Base-by-base conservation (phyloP, 2,113 vertebrate species). In the Piprites chloris region DNA sequence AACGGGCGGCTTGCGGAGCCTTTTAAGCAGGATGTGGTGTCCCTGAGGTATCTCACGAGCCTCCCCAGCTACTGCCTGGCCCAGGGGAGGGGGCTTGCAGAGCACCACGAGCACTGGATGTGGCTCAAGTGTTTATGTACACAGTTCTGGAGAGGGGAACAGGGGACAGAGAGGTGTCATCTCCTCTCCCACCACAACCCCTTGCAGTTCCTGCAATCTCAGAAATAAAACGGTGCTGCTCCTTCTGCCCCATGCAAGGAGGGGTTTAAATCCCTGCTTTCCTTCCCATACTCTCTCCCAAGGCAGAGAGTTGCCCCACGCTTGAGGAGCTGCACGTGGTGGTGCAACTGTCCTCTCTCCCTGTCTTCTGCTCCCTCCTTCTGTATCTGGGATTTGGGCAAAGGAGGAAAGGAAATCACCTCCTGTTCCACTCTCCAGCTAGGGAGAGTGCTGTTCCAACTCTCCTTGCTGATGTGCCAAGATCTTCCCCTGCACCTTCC, bases 21-120 rank as follows among this genome's bases (percentile, higher is more conserved):
- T 87, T 90, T 66, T 27, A 32, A 92, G 96, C 93, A 96, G 96
- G 94, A 96, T 93, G 96, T 95, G 92, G 87, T 93, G 89, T 75
- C 87, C 95, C 78, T 80, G 44, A 28, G 91, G 66, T 41, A n/a
- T 53, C 87, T 92, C 84, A 67, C 53, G 30, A 46, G 56, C 88
- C 86, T 96, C 80, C 91, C 56, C 68, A 23, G 72, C 47, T 59
- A 92, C 95, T 96, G 88, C 77, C 87, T 88, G 94, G 69, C 76
- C 87, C 86, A 80, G 85, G 89, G 79, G 76, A 91, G 88, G 78
- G 89, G 89, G 94, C 80, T 87, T 30, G 33, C 85, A 77, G 22
- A 42, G 73, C 8, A 30, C 74, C 62, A 7, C 1, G 1, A 35
- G n/a, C 58, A 39, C 26, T 65, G 87, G 55, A 88, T 83, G 92